Evolutionary conservation across 23 tunicate species (phyloP).

Genomic region (Diplosoma virens): DNA sequence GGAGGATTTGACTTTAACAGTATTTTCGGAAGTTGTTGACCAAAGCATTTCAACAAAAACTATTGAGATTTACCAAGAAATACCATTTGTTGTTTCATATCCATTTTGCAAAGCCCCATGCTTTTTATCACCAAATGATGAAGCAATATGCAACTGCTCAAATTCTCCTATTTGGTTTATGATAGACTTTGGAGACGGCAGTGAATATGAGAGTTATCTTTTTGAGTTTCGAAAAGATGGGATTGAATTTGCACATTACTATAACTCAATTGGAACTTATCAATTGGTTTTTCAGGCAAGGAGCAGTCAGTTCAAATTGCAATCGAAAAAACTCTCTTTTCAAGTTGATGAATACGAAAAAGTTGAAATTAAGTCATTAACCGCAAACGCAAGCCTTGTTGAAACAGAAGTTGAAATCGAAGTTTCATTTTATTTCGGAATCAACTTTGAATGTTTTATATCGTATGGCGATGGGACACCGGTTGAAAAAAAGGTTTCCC

Average conservation of each 20-base stretch:
- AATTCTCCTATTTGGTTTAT: neutral
- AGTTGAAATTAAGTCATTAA: too few relatives aligned
- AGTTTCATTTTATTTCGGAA: neutral
- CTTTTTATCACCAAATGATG: conserved; percentile 3
- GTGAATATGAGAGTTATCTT: neutral
- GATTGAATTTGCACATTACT: neutral
- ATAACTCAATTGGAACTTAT: neutral
- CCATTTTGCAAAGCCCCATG: neutral
- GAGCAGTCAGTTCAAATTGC: too few relatives aligned
- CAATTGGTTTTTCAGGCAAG: neutral
- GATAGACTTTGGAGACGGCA: neutral
- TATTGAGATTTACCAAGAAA: neutral
- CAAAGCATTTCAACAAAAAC: too few relatives aligned
- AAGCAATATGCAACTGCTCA: neutral
- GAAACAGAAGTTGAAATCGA: too few relatives aligned
- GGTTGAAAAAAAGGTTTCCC: neutral
- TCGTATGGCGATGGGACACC: neutral
- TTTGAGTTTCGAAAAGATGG: neutral
- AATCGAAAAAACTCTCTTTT: neutral
- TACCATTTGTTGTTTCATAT: neutral
- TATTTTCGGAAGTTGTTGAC: too few relatives aligned
- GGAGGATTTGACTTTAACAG: too few relatives aligned
- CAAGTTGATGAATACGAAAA: too few relatives aligned
- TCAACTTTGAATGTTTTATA: neutral
- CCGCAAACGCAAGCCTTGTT: too few relatives aligned